Conservation (phyloP, 2,888 invertebrate genomes). For the Papilio elwesi region DNA sequence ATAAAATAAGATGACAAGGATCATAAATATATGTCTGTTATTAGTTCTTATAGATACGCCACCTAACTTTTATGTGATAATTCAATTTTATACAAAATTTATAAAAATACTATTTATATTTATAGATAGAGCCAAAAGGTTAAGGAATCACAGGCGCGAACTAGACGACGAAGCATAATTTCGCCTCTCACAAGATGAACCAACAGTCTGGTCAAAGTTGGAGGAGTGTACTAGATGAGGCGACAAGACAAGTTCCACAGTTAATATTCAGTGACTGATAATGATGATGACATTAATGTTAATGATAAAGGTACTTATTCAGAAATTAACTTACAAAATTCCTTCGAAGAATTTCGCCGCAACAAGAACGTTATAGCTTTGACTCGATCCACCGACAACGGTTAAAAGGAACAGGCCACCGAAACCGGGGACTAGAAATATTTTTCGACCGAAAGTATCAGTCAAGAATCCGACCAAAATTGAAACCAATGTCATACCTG, state of each 20-base stretch:
- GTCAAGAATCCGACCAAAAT: slow-evolving; percentile 68
- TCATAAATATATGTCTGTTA: background rate
- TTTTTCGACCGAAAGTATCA: slow-evolving; percentile 69
- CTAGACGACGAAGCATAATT: too few relatives aligned
- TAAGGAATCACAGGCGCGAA: background rate
- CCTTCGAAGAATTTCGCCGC: slow-evolving; percentile 70
- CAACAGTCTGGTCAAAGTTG: too few relatives aligned
- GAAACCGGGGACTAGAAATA: slow-evolving; percentile 62
- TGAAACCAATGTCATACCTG: slow-evolving; percentile 70
- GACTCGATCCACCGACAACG: slow-evolving; percentile 62
- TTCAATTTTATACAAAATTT: background rate
- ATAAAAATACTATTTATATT: background rate
- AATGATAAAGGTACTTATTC: background rate
- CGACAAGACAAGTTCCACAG: background rate
- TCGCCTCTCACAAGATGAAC: too few relatives aligned
- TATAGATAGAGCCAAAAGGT: background rate
- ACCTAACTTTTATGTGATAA: background rate
- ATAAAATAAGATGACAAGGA: background rate
- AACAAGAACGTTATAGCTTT: slow-evolving; percentile 61
- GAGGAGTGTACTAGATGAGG: too few relatives aligned
- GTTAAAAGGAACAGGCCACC: slow-evolving; percentile 61
- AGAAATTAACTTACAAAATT: slow-evolving; percentile 62
- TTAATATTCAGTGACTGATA: background rate
- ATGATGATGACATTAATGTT: background rate
- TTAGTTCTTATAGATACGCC: background rate